Evolutionary conservation across 2,797 vertebrate species (phyloP).

Genomic region (Taeniopygia guttata): DNA sequence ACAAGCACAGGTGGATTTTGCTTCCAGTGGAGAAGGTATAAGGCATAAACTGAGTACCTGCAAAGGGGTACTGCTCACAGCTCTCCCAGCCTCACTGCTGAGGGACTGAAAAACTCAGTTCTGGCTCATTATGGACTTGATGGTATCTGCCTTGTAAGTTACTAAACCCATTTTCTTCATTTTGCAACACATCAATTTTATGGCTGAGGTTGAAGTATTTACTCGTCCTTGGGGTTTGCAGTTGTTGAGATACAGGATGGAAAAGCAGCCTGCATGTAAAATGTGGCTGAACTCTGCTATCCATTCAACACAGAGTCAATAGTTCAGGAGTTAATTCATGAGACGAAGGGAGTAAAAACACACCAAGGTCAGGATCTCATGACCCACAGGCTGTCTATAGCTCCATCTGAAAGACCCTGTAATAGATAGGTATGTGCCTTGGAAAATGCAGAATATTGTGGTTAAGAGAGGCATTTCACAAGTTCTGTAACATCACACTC

Average conservation of each 20-base stretch:
- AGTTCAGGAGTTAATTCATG: conserved; percentile 68
- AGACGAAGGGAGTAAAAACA: conserved; percentile 62
- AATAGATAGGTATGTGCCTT: conserved; percentile 58
- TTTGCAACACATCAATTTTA: conserved; percentile 64
- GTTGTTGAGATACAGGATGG: conserved; percentile 20
- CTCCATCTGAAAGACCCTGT: conserved; percentile 49
- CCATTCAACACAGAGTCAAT: conserved; percentile 40
- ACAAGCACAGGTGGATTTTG: not conserved
- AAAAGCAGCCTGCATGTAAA: conserved; percentile 26
- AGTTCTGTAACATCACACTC: conserved; percentile 17
- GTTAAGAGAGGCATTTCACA: conserved; percentile 10
- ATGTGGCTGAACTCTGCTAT: conserved; percentile 52
- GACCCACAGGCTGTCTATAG: conserved; percentile 48
- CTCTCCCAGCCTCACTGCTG: not conserved
- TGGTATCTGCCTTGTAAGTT: conserved; percentile 40
- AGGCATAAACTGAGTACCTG: not conserved
- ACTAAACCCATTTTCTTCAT: conserved; percentile 36
- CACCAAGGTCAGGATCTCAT: conserved; percentile 65
- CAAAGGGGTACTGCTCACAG: not conserved
- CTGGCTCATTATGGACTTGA: conserved; percentile 30
- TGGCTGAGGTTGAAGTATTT: conserved; percentile 46
- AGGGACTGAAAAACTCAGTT: not conserved
- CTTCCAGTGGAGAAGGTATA: not conserved
- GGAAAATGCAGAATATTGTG: conserved; percentile 24
- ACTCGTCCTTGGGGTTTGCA: conserved; percentile 52